Percentiles rank a stretch among this genome's conserved stretches.
phyloP scores from a whole-genome alignment of 1,140 invertebrate genomes.

The Procambarus virginalis region DNA sequence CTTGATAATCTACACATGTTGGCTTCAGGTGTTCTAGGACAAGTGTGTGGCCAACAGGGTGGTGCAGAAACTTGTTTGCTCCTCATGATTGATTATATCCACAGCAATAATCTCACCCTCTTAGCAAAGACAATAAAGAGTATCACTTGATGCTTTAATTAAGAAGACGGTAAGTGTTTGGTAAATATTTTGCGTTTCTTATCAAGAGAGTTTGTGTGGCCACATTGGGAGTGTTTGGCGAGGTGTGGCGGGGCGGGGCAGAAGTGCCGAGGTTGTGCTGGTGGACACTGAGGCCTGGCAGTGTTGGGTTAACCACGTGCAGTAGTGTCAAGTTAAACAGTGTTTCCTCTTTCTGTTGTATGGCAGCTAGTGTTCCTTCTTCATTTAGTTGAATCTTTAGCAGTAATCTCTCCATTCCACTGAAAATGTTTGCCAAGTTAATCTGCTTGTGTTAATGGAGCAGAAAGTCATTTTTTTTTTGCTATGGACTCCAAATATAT shows the following conservation, averaged over 20 bases:
- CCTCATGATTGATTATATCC: neutral
- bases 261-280: neutral
- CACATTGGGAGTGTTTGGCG: neutral
- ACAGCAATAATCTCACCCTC: neutral
- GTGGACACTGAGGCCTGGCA: no score
- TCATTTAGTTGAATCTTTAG: no score
- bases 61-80: neutral
- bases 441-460: no score
- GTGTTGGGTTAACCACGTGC: no score
- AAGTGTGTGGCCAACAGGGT: neutral
- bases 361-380: no score
- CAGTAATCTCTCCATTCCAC: no score
- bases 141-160: neutral
- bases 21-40: neutral
- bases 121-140: neutral
- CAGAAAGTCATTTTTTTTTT: no score
- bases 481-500: no score
- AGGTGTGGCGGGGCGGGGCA: neutral
- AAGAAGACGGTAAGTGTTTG: neutral
- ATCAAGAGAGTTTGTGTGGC: neutral
- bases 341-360: no score
- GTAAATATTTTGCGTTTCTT: neutral
- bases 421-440: no score
- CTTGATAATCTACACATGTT: neutral
- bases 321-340: no score